Evolutionary conservation across 2,888 invertebrate genomes (phyloP).

Genomic region (Cheilosia vulpina): DNA sequence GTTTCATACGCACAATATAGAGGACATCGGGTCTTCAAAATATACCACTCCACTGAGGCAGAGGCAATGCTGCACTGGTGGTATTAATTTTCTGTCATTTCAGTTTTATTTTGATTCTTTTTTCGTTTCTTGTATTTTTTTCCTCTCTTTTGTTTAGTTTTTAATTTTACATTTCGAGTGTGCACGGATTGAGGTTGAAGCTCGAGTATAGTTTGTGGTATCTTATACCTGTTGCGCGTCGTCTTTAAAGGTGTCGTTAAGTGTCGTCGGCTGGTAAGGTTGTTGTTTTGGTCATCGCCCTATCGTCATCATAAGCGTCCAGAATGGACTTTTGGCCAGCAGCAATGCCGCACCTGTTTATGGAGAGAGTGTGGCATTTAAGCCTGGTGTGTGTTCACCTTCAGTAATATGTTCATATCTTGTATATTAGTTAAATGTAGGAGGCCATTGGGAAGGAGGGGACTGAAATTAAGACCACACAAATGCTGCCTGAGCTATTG

Average conservation of each 20-base stretch:
- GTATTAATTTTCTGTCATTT: slow-evolving; percentile 66
- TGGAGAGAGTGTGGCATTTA: slow-evolving; percentile 36
- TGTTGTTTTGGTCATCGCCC: slow-evolving; percentile 65
- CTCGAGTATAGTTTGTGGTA: slow-evolving; percentile 17
- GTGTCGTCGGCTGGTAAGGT: slow-evolving; percentile 54
- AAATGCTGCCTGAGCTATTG: slow-evolving; percentile 20
- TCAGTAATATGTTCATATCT: slow-evolving; percentile 36
- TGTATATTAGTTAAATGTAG: slow-evolving; percentile 7
- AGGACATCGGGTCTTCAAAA: slow-evolving; percentile 22
- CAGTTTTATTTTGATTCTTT: slow-evolving; percentile 59
- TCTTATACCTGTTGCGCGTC: slow-evolving; percentile 48
- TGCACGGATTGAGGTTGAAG: slow-evolving; percentile 2
- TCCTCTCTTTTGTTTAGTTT: slow-evolving; percentile 56
- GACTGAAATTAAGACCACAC: slow-evolving; percentile 66
- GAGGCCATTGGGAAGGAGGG: not conserved
- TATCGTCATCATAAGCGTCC: slow-evolving; percentile 63
- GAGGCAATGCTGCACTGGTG: slow-evolving; percentile 19
- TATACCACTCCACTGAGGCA: slow-evolving; percentile 11
- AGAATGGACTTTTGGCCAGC: slow-evolving; percentile 43
- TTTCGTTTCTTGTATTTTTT: slow-evolving; percentile 9
- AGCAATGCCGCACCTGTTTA: slow-evolving; percentile 50
- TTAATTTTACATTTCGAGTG: slow-evolving; percentile 59
- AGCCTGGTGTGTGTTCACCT: slow-evolving; percentile 50
- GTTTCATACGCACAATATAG: slow-evolving; percentile 46
- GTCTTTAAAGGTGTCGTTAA: slow-evolving; percentile 65